Evolutionary conservation across 2,888 invertebrate species (phyloP).

Genomic region (Mimumesa dahlbomi): DNA sequence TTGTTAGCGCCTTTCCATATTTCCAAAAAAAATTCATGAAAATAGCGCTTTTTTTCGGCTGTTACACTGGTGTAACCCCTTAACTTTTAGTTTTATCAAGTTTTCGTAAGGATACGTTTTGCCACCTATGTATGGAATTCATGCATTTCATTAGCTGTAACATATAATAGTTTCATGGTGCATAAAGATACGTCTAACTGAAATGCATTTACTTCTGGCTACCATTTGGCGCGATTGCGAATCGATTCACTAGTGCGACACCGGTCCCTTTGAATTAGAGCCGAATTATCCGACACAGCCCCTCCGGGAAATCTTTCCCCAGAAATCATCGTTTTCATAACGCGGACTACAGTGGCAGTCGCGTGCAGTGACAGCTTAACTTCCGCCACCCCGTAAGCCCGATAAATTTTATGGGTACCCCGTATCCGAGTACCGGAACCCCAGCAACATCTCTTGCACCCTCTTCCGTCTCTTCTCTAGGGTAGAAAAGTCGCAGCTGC

Average conservation of each 20-base stretch:
- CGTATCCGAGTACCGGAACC: slow-evolving; percentile 59
- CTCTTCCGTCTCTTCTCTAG: slow-evolving; percentile 31
- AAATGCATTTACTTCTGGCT: not conserved
- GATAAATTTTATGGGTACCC: slow-evolving; percentile 71
- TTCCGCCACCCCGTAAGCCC: slow-evolving; percentile 66
- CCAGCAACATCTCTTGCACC: slow-evolving; percentile 43
- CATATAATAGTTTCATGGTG: no score
- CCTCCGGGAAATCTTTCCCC: slow-evolving; percentile 68
- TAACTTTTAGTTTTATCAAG: no score
- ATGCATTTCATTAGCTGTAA: no score
- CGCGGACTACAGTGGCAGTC: slow-evolving; percentile 20
- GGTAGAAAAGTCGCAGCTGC: slow-evolving; percentile 47
- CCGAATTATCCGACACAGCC: slow-evolving; percentile 43
- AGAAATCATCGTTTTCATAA: slow-evolving; percentile 71
- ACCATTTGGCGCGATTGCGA: slow-evolving; percentile 17
- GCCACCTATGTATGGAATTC: no score
- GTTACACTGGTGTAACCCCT: no score
- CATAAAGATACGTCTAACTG: no score
- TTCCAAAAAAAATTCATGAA: no score
- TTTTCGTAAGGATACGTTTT: no score
- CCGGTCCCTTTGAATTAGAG: slow-evolving; percentile 35
- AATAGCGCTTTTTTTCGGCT: no score
- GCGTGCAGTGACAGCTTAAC: slow-evolving; percentile 56
- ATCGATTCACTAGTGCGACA: slow-evolving; percentile 31
- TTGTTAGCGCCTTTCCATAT: no score